Base-by-base conservation (phyloP, 2,113 vertebrate genomes). In the Aphelocoma coerulescens region DNA sequence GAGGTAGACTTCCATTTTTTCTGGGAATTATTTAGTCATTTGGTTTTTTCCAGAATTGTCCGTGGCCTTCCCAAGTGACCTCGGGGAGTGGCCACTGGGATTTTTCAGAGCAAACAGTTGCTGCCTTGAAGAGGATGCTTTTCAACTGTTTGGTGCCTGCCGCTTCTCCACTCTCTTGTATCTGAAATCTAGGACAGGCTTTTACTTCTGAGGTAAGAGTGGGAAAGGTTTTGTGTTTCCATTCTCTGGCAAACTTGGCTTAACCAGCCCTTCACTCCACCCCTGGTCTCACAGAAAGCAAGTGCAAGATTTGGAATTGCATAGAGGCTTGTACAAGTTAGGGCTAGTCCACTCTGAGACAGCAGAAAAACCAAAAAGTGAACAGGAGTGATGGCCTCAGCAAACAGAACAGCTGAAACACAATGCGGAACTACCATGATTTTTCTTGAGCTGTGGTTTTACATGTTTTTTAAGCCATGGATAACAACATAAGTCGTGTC, bases 371-470 rank as follows among this genome's bases (percentile, higher is more conserved):
- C 3, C 32, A 43, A 66, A 37, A 51, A 35, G 41, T 35, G 13
- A 76, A 16, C 12, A 52, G 18, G 37, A 55, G 13, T 23, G 43
- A 43, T 80, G 63, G 23, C 67, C 33, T 76, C 35, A 66, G 78
- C 13, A 48, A 83, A 48, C 5, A 19, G 16, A 89, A 35, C 12
- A 91, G 10, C 10, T 83, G 75, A 63, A 67, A 81, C 2, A 23
- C 0, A 0, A 7, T 54, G 28, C 49, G 13, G 27, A 62, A 18
- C 20, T 37, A 21, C 17, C 0, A 0, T 75, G 39, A 22, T 39
- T 77, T 87, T 63, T 67, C 28, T 37, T 55, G 41, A 41, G 22
- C 33, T 66, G 24, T 49, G 24, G 16, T 69, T 79, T 85, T 54
- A 7, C 32, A 8, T 22, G 35, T 69, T 65, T 88, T 48, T 72